Conservation (phyloP, 2,888 invertebrate genomes). For the Acronicta alni region DNA sequence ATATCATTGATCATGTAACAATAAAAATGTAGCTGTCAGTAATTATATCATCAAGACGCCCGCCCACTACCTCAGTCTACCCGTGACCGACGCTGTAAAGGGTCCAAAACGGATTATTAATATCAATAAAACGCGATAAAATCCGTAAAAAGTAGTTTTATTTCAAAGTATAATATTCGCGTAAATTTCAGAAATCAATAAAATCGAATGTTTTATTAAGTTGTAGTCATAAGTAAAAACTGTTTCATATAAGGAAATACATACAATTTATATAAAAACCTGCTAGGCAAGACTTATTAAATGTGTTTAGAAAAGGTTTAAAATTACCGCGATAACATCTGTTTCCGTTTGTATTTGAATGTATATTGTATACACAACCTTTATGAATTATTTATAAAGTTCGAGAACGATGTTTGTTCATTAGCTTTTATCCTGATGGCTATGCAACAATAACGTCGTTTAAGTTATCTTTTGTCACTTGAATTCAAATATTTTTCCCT, state of each 20-base stretch:
- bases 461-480: conserved; percentile 2
- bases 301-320: conserved; percentile 28
- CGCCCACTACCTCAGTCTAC: too few species aligned
- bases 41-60: too few species aligned
- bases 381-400: conserved; percentile 47
- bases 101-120: too few species aligned
- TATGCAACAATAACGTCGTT: conserved; percentile 20
- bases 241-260: conserved; percentile 9
- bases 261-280: conserved; percentile 12
- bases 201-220: too few species aligned
- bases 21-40: too few species aligned
- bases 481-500: too few species aligned
- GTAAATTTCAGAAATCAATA: too few species aligned
- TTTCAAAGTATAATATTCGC: too few species aligned
- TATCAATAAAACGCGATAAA: too few species aligned
- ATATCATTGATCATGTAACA: too few species aligned
- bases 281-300: conserved; percentile 14
- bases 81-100: too few species aligned
- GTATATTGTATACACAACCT: conserved; percentile 19
- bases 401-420: conserved; percentile 35
- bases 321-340: conserved; percentile 41
- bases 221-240: neutral
- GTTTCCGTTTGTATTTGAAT: conserved; percentile 34
- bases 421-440: conserved; percentile 14
- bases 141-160: too few species aligned